These are phyloP conservation scores for Panurus biarmicus DNA, from an alignment of 2,113 vertebrate species.

Conservation along the genomic window DNA sequence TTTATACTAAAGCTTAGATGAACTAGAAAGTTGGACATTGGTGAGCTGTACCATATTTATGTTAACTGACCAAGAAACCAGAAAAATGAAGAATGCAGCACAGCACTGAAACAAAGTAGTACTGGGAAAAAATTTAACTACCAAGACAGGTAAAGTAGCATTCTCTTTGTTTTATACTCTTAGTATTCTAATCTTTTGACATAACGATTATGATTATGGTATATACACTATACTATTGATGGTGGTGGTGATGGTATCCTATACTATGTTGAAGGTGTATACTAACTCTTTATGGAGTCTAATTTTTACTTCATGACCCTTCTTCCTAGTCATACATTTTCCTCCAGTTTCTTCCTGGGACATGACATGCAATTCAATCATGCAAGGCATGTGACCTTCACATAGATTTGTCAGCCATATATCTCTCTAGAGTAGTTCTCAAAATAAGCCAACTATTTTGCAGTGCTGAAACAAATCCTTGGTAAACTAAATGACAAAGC, in stretches of 20 bases:
- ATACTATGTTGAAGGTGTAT: too few species aligned
- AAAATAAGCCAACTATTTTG: neutral
- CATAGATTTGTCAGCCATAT: neutral
- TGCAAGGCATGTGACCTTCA: neutral
- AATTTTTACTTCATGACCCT: neutral
- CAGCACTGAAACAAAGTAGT: neutral
- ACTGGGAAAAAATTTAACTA: neutral
- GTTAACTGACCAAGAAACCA: neutral
- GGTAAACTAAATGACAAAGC: neutral
- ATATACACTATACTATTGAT: neutral
- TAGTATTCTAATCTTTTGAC: neutral
- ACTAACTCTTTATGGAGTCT: neutral
- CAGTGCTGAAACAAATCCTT: neutral
- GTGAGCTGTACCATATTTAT: neutral
- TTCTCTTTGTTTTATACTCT: neutral
- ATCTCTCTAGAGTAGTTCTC: neutral
- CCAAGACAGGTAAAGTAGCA: neutral
- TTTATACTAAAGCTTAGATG: neutral
- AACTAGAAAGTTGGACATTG: slow-evolving; percentile 9
- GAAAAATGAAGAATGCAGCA: neutral
- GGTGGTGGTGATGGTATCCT: too few species aligned
- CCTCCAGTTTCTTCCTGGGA: neutral
- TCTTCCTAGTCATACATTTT: neutral
- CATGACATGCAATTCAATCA: neutral
- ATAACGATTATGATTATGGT: neutral